Evolutionary conservation across 2,797 vertebrate genomes (phyloP).

Genomic region (Synanceia verrucosa): DNA sequence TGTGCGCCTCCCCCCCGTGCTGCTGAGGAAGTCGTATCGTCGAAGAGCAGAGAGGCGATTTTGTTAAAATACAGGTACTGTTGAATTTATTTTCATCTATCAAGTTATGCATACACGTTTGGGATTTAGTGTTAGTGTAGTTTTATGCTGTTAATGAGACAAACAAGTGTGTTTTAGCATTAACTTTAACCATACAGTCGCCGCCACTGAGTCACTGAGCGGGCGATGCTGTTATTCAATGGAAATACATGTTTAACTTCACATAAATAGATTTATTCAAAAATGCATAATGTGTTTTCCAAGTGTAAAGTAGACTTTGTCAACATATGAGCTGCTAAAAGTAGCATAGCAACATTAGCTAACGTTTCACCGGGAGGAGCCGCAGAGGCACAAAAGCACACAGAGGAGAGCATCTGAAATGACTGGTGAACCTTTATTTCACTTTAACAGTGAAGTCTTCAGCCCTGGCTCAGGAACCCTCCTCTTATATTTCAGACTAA

Average conservation of each 20-base stretch:
- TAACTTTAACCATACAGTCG: not conserved
- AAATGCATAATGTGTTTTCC: rapidly evolving
- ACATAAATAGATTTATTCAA: rapidly evolving
- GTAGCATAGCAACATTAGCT: not conserved
- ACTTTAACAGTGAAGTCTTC: not conserved
- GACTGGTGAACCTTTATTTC: not conserved
- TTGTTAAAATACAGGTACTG: conserved; percentile 34
- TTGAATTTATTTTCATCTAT: rapidly evolving
- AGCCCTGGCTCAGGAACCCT: not conserved
- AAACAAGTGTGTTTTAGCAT: not conserved
- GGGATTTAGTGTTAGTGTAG: rapidly evolving
- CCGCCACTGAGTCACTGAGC: not conserved
- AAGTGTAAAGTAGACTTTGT: not conserved
- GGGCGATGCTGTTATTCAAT: not conserved
- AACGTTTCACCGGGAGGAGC: not conserved
- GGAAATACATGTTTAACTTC: not conserved
- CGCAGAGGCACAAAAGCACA: not conserved
- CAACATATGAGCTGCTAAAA: not conserved
- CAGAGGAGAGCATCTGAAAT: not conserved
- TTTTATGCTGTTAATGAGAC: not conserved
- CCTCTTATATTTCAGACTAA: not conserved
- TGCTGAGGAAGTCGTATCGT: conserved; percentile 1
- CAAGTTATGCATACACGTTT: rapidly evolving
- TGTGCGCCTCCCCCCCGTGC: conserved; percentile 27
- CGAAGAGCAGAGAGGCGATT: not conserved